Evolutionary conservation across 2,113 vertebrate genomes (phyloP).

Genomic region (Lasiurus cinereus): DNA sequence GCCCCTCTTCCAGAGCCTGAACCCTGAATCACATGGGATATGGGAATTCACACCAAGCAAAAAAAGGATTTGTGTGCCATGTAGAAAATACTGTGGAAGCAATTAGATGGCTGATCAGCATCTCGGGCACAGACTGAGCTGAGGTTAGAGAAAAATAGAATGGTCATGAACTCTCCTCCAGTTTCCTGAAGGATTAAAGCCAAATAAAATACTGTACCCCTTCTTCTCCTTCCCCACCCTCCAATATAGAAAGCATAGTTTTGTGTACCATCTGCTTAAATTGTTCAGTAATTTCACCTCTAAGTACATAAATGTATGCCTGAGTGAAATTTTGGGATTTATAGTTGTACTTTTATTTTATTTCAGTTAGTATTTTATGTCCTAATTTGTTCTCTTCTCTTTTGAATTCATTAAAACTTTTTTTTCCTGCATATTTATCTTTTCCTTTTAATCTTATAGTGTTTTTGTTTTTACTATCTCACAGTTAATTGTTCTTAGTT

Average conservation of each 20-base stretch:
- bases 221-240: too few relatives aligned
- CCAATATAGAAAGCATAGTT: background rate
- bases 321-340: background rate
- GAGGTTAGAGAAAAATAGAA: background rate
- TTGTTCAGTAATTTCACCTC: background rate
- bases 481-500: constrained; percentile 63
- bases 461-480: constrained; percentile 66
- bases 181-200: background rate
- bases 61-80: background rate
- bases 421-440: constrained; percentile 70
- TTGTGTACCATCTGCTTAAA: background rate
- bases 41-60: background rate
- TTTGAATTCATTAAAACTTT: constrained; percentile 57
- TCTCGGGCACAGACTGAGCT: background rate
- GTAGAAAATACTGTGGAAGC: background rate
- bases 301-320: background rate
- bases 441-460: constrained; percentile 77
- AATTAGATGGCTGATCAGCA: background rate
- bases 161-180: background rate
- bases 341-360: background rate
- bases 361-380: constrained; percentile 38
- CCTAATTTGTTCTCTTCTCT: constrained; percentile 62
- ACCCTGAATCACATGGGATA: too few relatives aligned
- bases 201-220: background rate
- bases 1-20: too few relatives aligned